Evolutionary conservation across 1,140 invertebrate species (phyloP).

Genomic region (Nebria ingens): DNA sequence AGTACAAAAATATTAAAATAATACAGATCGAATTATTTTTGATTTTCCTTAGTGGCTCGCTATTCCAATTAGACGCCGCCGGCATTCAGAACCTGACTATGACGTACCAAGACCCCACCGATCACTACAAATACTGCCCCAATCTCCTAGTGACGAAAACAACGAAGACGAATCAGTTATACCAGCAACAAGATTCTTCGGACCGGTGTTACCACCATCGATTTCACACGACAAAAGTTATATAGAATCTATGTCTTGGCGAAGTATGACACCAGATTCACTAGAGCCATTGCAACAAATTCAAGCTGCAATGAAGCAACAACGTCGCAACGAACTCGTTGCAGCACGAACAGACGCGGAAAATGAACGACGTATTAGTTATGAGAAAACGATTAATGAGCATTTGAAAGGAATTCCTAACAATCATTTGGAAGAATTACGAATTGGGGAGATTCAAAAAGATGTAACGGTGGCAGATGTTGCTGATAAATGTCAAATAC

Average conservation of each 20-base stretch:
- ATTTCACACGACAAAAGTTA: constrained; percentile 6
- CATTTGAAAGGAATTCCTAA: not conserved
- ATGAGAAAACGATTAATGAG: not conserved
- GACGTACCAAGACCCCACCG: constrained; percentile 35
- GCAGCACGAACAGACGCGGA: not conserved
- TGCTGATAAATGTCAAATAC: no score
- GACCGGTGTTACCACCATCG: constrained; percentile 18
- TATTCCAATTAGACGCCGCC: constrained; percentile 24
- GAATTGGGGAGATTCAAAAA: no score
- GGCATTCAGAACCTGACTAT: constrained; percentile 35
- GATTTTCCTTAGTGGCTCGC: constrained; percentile 23
- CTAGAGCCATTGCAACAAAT: constrained; percentile 16
- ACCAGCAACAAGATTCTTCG: constrained; percentile 28
- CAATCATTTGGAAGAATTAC: no score
- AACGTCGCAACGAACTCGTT: not conserved
- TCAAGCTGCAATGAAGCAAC: not conserved
- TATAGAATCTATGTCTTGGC: constrained; percentile 7
- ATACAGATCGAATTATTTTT: no score
- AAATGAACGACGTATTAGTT: not conserved
- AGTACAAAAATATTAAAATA: no score
- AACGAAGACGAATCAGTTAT: constrained; percentile 18
- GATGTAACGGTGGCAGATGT: no score
- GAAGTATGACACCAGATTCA: constrained; percentile 26
- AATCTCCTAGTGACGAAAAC: constrained; percentile 12
- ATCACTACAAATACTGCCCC: constrained; percentile 22